Evolutionary conservation across 92 coral and sea anemone species (phyloP).

Genomic region (Phenganax marumi): DNA sequence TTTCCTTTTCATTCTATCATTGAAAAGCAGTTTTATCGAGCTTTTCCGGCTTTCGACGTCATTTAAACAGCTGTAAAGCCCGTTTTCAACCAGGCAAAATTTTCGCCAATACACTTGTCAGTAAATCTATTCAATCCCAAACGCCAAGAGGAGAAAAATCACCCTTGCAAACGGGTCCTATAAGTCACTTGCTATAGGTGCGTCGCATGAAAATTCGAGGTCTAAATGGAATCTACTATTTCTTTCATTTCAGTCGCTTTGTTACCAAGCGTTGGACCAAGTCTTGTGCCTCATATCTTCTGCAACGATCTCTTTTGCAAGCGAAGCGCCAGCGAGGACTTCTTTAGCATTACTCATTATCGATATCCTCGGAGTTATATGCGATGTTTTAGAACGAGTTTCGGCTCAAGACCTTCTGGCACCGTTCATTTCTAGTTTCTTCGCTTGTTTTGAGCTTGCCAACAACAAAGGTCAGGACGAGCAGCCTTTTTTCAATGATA

Average conservation of each 20-base stretch:
- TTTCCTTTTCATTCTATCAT: too few species aligned
- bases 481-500: conserved; percentile 70
- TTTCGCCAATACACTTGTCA: too few species aligned
- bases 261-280: conserved; percentile 72
- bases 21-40: too few species aligned
- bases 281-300: conserved; percentile 84
- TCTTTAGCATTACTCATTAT: conserved; percentile 81
- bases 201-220: too few species aligned
- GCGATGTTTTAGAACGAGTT: conserved; percentile 86
- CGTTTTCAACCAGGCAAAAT: too few species aligned
- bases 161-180: too few species aligned
- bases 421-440: conserved; percentile 78
- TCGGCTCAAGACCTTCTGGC: conserved; percentile 80
- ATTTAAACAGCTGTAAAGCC: too few species aligned
- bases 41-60: too few species aligned
- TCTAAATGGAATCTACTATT: background rate
- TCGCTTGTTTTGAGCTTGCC: conserved; percentile 82
- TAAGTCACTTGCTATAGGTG: too few species aligned
- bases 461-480: conserved; percentile 50
- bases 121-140: too few species aligned
- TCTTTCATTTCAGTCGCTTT: conserved; percentile 20
- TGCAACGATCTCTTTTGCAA: conserved; percentile 73
- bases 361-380: conserved; percentile 72
- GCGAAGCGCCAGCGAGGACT: conserved; percentile 81
- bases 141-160: too few species aligned